Evolutionary conservation across 2,113 vertebrate species (phyloP).

Genomic region (Anguilla japonica): DNA sequence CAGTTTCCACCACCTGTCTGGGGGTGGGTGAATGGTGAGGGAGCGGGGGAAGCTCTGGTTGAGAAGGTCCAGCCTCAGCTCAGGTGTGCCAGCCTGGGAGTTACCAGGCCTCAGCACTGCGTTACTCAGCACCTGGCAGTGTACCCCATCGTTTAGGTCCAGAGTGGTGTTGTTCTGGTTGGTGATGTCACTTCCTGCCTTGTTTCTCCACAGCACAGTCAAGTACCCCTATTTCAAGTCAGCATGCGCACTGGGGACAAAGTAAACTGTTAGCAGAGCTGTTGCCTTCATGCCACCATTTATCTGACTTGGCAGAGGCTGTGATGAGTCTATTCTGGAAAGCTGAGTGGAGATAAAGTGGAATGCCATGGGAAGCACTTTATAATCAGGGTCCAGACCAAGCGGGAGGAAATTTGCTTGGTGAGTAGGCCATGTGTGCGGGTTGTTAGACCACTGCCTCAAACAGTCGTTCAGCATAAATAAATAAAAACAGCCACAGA

Average conservation of each 20-base stretch:
- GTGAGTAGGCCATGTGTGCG: too few relatives aligned
- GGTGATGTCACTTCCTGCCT: conserved; percentile 7
- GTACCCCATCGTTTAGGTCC: neutral
- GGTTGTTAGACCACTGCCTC: too few relatives aligned
- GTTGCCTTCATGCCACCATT: too few relatives aligned
- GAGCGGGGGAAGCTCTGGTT: neutral
- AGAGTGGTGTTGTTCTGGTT: neutral
- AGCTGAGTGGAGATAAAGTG: too few relatives aligned
- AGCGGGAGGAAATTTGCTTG: too few relatives aligned
- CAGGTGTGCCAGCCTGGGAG: neutral
- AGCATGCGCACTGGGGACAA: too few relatives aligned
- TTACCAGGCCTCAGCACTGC: neutral
- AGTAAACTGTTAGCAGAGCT: too few relatives aligned
- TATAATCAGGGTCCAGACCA: too few relatives aligned
- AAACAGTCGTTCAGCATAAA: too few relatives aligned
- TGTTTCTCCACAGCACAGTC: neutral
- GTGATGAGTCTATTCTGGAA: neutral
- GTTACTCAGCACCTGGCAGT: neutral
- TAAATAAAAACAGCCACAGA: neutral
- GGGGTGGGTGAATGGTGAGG: neutral
- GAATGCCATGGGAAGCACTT: too few relatives aligned
- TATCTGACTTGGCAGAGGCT: neutral
- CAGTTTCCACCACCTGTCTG: neutral
- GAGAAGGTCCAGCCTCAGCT: neutral
- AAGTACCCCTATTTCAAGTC: too few relatives aligned